Evolutionary conservation across 2,113 vertebrate genomes (phyloP).

Genomic region (Sinocyclocheilus anophthalmus): DNA sequence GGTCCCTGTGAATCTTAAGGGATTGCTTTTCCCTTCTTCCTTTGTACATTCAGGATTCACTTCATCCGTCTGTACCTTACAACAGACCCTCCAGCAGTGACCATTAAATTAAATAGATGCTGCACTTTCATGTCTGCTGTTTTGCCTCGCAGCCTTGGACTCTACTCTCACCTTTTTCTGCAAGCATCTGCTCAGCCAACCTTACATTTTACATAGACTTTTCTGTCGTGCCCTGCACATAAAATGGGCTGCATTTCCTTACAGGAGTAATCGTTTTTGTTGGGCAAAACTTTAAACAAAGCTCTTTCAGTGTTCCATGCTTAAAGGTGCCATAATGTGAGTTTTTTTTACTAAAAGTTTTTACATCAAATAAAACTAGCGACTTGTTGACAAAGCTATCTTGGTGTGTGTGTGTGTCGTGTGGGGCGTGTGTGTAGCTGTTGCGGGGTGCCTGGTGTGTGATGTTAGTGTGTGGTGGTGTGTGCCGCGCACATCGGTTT

Average conservation of each 20-base stretch:
- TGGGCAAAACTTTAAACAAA: constrained; percentile 12
- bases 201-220: constrained; percentile 35
- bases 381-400: neutral
- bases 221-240: constrained; percentile 5
- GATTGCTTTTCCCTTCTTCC: constrained; percentile 30
- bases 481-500: too few relatives aligned
- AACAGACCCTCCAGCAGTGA: constrained; percentile 8
- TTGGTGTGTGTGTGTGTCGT: too few relatives aligned
- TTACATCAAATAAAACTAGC: neutral
- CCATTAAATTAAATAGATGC: constrained; percentile 50
- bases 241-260: neutral
- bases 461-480: too few relatives aligned
- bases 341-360: neutral
- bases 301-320: too few relatives aligned
- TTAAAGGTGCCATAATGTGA: too few relatives aligned
- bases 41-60: constrained; percentile 35
- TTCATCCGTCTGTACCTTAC: constrained; percentile 2
- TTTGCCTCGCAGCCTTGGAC: constrained; percentile 43
- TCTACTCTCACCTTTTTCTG: constrained; percentile 40
- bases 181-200: constrained; percentile 45
- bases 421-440: too few relatives aligned
- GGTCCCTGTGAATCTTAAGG: constrained; percentile 11
- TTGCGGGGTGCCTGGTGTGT: too few relatives aligned
- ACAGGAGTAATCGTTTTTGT: constrained; percentile 22
- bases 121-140: constrained; percentile 38